Percentiles rank a stretch among this genome's conserved stretches.
These are phyloP conservation scores for Monochamus alternatus DNA, from an alignment of 2,888 invertebrate species.

Conservation along the genomic window DNA sequence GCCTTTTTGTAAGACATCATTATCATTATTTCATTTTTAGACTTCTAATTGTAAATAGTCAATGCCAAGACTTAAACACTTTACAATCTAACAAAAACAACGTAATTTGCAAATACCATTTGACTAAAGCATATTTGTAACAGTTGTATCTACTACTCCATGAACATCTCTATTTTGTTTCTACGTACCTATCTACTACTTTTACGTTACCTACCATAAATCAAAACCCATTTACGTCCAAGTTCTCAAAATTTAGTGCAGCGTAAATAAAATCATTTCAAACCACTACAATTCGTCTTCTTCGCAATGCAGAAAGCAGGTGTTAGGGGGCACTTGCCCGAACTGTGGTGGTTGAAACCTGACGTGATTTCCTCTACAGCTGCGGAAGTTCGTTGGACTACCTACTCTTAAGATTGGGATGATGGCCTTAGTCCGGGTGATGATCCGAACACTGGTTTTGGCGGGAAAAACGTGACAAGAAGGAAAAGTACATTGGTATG, in stretches of 20 bases:
- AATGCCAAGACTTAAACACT: no score
- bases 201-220: not conserved
- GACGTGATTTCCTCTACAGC: slow-evolving; percentile 51
- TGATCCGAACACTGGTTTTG: slow-evolving; percentile 5
- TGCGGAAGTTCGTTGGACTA: slow-evolving; percentile 51
- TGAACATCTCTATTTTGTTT: no score
- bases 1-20: no score
- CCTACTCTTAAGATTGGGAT: slow-evolving; percentile 38
- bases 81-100: no score
- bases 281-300: slow-evolving; percentile 1
- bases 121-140: no score
- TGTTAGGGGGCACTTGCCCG: slow-evolving; percentile 46
- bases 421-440: slow-evolving; percentile 26
- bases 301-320: slow-evolving; percentile 43
- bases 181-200: no score
- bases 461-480: slow-evolving; percentile 13
- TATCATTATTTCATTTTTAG: no score
- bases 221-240: not conserved
- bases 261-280: slow-evolving; percentile 10
- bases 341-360: slow-evolving; percentile 44
- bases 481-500: no score
- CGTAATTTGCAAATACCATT: no score
- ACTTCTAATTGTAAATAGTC: no score
- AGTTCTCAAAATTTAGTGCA: not conserved
- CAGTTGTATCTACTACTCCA: not conserved